A percentile compares a stretch with the other conserved stretches of the same genome.
Conservation (phyloP, 2,113 vertebrate species). For the Misgurnus mizolepis region DNA sequence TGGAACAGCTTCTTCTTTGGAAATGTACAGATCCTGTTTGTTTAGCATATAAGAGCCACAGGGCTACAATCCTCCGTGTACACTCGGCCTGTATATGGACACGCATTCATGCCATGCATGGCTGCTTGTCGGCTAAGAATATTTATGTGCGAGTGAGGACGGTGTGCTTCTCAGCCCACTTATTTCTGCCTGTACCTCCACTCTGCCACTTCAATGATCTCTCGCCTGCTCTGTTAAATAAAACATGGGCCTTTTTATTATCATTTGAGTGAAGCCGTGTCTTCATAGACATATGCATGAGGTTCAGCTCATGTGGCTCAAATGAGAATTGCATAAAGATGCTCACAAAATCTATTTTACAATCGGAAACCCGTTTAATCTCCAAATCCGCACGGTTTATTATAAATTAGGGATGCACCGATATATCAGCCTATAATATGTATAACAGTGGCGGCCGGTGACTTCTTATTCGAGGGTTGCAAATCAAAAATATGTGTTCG, state of each 20-base stretch:
- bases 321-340: slow-evolving; percentile 61
- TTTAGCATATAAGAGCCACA: slow-evolving; percentile 37
- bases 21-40: slow-evolving; percentile 60
- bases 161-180: slow-evolving; percentile 43
- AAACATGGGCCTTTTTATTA: slow-evolving; percentile 63
- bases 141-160: slow-evolving; percentile 11
- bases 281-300: slow-evolving; percentile 61
- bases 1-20: slow-evolving; percentile 43
- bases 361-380: slow-evolving; percentile 59
- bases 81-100: slow-evolving; percentile 20
- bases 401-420: slow-evolving; percentile 45
- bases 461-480: too few species aligned
- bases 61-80: background rate
- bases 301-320: slow-evolving; percentile 43
- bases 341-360: slow-evolving; percentile 61
- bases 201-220: slow-evolving; percentile 60
- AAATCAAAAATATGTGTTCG: too few species aligned
- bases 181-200: slow-evolving; percentile 57
- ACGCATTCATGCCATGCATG: slow-evolving; percentile 17
- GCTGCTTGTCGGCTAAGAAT: background rate
- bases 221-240: slow-evolving; percentile 64
- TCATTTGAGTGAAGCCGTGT: slow-evolving; percentile 51
- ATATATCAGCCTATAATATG: too few species aligned
- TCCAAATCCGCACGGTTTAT: slow-evolving; percentile 62
- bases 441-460: too few species aligned